phyloP scores from a whole-genome alignment of 2,888 invertebrate genomes.

The Caenorhabditis sp. region DNA sequence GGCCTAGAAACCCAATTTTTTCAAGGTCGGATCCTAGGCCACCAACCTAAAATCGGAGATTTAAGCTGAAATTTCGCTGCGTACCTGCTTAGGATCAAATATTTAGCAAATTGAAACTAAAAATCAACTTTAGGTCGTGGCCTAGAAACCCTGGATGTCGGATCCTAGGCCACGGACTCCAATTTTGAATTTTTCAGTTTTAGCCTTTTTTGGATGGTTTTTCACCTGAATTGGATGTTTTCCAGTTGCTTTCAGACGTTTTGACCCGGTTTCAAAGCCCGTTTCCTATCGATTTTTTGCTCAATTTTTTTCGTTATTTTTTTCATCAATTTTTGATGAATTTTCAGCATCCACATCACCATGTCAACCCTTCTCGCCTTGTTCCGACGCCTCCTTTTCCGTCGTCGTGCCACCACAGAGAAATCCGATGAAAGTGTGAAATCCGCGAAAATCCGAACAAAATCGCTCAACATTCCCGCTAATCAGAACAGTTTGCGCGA shows the following conservation, averaged over 20 bases:
- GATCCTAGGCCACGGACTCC: constrained; percentile 12
- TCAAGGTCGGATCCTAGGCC: background rate
- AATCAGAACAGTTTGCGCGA: constrained; percentile 34
- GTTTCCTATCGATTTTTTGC: too few relatives aligned
- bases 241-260: too few relatives aligned
- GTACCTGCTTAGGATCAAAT: too few relatives aligned
- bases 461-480: constrained; percentile 39
- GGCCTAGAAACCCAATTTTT: constrained; percentile 3
- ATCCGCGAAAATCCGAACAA: constrained; percentile 32
- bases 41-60: too few relatives aligned
- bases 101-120: too few relatives aligned
- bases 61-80: too few relatives aligned
- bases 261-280: too few relatives aligned
- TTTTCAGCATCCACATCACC: too few relatives aligned
- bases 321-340: constrained; percentile 12
- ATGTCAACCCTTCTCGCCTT: constrained; percentile 49
- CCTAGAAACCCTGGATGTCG: background rate
- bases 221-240: too few relatives aligned
- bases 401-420: constrained; percentile 33
- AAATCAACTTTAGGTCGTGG: background rate
- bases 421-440: constrained; percentile 42
- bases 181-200: too few relatives aligned
- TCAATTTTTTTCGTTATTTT: background rate
- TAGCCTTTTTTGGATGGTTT: background rate
- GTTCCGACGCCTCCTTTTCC: constrained; percentile 53